Conservation (phyloP, 2,797 vertebrate species). For the Propithecus perrieri region DNA sequence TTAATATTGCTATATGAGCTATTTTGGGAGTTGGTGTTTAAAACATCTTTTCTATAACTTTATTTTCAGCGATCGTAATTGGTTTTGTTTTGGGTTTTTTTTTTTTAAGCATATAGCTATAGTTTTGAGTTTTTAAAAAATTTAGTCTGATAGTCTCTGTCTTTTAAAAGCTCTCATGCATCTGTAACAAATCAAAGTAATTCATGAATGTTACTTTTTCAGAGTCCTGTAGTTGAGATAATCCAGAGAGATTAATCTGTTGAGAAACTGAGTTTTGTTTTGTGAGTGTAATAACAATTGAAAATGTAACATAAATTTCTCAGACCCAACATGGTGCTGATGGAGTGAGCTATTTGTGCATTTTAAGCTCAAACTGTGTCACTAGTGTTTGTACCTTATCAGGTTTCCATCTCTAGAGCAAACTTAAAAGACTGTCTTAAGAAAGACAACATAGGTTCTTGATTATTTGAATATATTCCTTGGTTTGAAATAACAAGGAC, state of each 20-base stretch:
- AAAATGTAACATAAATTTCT: neutral
- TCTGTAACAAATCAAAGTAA: neutral
- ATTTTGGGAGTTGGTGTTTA: neutral
- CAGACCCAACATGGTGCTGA: neutral
- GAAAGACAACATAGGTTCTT: neutral
- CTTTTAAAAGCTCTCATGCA: neutral
- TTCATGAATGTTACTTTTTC: neutral
- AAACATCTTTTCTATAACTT: neutral
- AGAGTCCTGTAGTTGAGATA: neutral
- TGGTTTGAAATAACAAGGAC: neutral
- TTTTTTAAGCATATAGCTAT: neutral
- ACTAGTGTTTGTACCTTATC: neutral
- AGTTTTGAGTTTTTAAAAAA: neutral
- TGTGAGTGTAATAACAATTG: neutral
- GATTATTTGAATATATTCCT: neutral
- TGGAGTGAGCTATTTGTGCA: neutral
- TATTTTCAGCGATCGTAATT: neutral
- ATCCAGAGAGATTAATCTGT: neutral
- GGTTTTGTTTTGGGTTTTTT: neutral
- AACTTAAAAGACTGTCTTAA: neutral
- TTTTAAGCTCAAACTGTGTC: neutral
- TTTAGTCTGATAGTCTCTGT: neutral
- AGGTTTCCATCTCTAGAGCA: neutral
- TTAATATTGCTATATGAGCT: neutral
- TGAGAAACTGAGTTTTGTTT: neutral